phyloP scores from a whole-genome alignment of 2,888 invertebrate species.

The Beris morrisii region DNA sequence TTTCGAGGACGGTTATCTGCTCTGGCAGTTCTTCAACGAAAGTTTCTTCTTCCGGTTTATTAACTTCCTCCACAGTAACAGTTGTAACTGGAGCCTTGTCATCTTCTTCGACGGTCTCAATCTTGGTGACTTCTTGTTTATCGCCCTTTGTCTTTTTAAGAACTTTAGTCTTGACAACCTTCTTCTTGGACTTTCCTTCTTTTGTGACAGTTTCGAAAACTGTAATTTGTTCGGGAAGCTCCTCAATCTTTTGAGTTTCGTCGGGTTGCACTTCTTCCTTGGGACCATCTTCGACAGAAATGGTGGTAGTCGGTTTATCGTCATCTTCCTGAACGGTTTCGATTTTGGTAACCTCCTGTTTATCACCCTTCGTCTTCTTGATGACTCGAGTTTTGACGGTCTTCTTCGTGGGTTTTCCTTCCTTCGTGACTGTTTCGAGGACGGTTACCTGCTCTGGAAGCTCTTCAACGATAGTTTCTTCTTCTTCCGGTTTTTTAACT shows the following conservation, averaged over 20 bases:
- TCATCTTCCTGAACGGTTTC: conserved; percentile 54
- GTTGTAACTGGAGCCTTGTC: conserved; percentile 44
- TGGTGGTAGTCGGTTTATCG: conserved; percentile 51
- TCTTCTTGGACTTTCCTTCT: conserved; percentile 44
- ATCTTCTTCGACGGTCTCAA: conserved; percentile 39
- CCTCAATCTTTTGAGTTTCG: conserved; percentile 27
- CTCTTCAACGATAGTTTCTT: conserved; percentile 41
- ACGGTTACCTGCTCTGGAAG: conserved; percentile 42
- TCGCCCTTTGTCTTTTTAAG: conserved; percentile 51
- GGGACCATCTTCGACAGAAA: conserved; percentile 48
- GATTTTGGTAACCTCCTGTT: conserved; percentile 51
- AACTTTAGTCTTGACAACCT: conserved; percentile 45
- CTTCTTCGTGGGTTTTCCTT: conserved; percentile 47
- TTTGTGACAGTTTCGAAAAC: conserved; percentile 48
- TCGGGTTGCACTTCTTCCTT: conserved; percentile 41
- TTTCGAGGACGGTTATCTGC: conserved; percentile 42
- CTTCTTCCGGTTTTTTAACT: conserved; percentile 41
- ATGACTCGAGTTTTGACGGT: conserved; percentile 49
- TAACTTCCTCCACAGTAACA: conserved; percentile 49
- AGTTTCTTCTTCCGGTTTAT: conserved; percentile 41
- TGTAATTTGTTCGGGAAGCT: conserved; percentile 44
- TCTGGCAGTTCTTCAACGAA: conserved; percentile 45
- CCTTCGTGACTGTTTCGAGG: conserved; percentile 44
- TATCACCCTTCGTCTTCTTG: conserved; percentile 51
- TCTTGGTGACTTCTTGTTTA: conserved; percentile 42